These are phyloP conservation scores for Pseudomugil gertrudae DNA, from an alignment of 2,797 vertebrate species.

Conservation along the genomic window DNA sequence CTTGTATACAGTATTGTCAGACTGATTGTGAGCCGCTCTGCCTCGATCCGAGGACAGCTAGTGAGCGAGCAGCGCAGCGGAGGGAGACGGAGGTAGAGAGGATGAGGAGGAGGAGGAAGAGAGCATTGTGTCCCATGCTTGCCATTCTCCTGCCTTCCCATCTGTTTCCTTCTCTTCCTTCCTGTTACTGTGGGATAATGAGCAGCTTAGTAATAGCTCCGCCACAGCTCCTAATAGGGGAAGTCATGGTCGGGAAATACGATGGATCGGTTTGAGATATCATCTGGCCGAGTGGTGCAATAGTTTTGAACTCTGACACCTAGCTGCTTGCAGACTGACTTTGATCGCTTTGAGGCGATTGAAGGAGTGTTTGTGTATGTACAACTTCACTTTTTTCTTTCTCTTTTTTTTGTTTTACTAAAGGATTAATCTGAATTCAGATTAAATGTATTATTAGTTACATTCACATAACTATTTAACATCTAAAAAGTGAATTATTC, in stretches of 20 bases:
- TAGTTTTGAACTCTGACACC: conserved; percentile 82
- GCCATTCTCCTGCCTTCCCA: conserved; percentile 81
- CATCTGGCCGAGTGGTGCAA: conserved; percentile 72
- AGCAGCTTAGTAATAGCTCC: conserved; percentile 71
- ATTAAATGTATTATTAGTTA: not conserved
- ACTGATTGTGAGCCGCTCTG: conserved; percentile 83
- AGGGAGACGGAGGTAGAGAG: conserved; percentile 65
- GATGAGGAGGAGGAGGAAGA: conserved; percentile 69
- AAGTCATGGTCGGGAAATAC: conserved; percentile 72
- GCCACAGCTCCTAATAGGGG: conserved; percentile 70
- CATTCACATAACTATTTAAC: not conserved
- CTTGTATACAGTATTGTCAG: conserved; percentile 84
- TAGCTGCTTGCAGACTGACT: conserved; percentile 56
- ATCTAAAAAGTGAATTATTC: not conserved
- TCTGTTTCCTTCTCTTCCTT: conserved; percentile 90
- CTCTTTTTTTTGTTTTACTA: not conserved
- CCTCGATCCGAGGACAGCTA: conserved; percentile 62
- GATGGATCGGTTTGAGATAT: conserved; percentile 74
- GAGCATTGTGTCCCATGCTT: conserved; percentile 74
- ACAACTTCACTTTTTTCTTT: not conserved
- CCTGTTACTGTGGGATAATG: conserved; percentile 83
- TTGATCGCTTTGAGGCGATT: conserved; percentile 59
- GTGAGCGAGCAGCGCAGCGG: conserved; percentile 54
- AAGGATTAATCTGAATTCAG: not conserved
- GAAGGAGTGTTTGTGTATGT: conserved; percentile 5